Evolutionary conservation across 2,797 vertebrate species (phyloP).

Genomic region (Loriculus beryllinus): DNA sequence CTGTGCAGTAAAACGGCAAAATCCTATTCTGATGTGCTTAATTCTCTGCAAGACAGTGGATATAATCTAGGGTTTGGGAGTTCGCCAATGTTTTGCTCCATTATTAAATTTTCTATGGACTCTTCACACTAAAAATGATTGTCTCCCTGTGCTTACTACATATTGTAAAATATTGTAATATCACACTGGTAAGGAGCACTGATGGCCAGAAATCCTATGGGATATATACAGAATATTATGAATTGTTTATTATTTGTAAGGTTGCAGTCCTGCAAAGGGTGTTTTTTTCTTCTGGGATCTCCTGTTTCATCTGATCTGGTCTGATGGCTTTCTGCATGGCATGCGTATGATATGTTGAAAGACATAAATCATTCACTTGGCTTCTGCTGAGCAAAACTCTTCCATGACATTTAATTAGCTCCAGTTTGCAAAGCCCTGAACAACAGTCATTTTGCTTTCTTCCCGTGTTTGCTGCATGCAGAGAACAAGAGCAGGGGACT

Average conservation of each 20-base stretch:
- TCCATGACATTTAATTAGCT: not conserved
- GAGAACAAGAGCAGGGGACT: not conserved
- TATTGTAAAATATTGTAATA: not conserved
- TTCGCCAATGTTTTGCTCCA: not conserved
- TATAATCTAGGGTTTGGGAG: not conserved
- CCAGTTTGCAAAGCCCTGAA: not conserved
- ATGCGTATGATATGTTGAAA: not conserved
- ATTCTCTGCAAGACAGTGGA: not conserved
- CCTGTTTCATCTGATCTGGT: not conserved
- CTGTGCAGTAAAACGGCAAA: not conserved
- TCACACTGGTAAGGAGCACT: not conserved
- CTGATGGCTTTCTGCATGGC: not conserved
- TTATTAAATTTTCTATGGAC: not conserved
- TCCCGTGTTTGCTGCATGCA: not conserved
- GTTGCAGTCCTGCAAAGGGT: not conserved
- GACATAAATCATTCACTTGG: not conserved
- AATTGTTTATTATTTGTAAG: not conserved
- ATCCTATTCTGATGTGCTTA: not conserved
- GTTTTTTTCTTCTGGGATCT: not conserved
- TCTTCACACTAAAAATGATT: not conserved
- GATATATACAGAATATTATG: not conserved
- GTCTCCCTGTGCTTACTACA: not conserved
- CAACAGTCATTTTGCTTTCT: not conserved
- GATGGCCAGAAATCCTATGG: not conserved
- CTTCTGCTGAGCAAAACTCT: not conserved